These are phyloP conservation scores for Benthosema pterotum DNA, from an alignment of 2,797 vertebrate genomes.

Conservation along the genomic window DNA sequence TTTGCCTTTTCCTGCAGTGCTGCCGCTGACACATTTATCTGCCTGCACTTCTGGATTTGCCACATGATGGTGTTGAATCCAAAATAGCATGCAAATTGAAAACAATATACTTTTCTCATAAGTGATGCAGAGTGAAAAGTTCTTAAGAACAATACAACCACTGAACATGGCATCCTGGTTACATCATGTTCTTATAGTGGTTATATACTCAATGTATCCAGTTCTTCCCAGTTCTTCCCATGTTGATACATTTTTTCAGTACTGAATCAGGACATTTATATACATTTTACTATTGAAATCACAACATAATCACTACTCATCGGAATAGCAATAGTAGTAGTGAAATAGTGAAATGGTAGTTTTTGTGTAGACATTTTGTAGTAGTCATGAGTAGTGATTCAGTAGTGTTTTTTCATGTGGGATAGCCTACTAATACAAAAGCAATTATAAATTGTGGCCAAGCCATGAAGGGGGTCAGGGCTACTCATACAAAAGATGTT, in stretches of 20 bases:
- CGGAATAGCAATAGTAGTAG: no score
- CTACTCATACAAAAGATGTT: no score
- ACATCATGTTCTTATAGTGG: constrained; percentile 36
- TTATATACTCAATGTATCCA: constrained; percentile 28
- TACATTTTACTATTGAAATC: no score
- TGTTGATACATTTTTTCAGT: constrained; percentile 10
- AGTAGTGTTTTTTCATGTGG: no score
- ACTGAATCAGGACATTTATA: no score
- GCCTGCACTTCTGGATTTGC: constrained; percentile 1
- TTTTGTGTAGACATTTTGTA: no score
- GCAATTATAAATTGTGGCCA: no score
- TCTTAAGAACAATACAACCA: constrained; percentile 56
- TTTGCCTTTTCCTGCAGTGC: neutral
- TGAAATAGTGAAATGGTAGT: no score
- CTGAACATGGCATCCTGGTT: constrained; percentile 44
- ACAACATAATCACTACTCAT: no score
- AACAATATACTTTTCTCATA: constrained; percentile 24
- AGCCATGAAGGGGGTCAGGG: no score
- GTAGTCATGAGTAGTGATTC: no score
- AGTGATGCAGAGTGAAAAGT: constrained; percentile 58
- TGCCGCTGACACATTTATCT: neutral
- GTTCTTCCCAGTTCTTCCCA: constrained; percentile 29
- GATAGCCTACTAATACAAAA: no score
- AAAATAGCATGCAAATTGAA: neutral
- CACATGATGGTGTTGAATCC: neutral